Conservation (phyloP, 1,140 invertebrate species). For the Hylaeus anthracinus region DNA sequence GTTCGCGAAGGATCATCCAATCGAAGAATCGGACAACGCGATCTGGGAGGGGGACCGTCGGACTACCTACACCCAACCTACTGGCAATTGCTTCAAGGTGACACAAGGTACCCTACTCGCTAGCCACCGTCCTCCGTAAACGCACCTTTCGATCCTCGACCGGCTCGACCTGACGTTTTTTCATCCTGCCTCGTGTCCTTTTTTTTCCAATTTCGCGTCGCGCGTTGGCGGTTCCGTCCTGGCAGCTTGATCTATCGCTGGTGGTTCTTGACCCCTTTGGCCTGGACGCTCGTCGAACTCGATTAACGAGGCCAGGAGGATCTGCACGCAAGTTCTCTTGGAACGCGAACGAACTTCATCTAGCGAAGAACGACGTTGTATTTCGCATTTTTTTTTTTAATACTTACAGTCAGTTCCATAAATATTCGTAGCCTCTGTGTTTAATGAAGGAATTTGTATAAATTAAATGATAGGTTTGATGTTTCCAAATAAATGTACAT, state of each 20-base stretch:
- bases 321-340: too few relatives aligned
- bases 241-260: slow-evolving; percentile 18
- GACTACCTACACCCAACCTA: slow-evolving; percentile 64
- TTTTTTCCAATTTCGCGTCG: background rate
- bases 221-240: slow-evolving; percentile 25
- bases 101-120: slow-evolving; percentile 55
- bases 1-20: slow-evolving; percentile 55
- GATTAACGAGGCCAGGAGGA: background rate
- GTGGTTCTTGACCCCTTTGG: slow-evolving; percentile 10
- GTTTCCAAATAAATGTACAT: too few relatives aligned
- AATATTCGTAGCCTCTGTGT: too few relatives aligned
- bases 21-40: slow-evolving; percentile 47
- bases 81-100: slow-evolving; percentile 61
- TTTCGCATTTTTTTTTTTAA: too few relatives aligned
- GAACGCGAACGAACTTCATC: too few relatives aligned
- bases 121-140: slow-evolving; percentile 21
- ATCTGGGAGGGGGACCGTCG: slow-evolving; percentile 44
- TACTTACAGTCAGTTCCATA: too few relatives aligned
- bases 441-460: too few relatives aligned
- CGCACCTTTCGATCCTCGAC: slow-evolving; percentile 35
- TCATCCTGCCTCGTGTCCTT: background rate
- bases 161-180: background rate
- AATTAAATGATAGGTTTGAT: too few relatives aligned
- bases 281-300: background rate
- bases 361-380: too few relatives aligned